Evolutionary conservation across 30 jellyfish, hydroid and myxozoan genomes (phyloP).

Genomic region (Phacellophora camtschatica): DNA sequence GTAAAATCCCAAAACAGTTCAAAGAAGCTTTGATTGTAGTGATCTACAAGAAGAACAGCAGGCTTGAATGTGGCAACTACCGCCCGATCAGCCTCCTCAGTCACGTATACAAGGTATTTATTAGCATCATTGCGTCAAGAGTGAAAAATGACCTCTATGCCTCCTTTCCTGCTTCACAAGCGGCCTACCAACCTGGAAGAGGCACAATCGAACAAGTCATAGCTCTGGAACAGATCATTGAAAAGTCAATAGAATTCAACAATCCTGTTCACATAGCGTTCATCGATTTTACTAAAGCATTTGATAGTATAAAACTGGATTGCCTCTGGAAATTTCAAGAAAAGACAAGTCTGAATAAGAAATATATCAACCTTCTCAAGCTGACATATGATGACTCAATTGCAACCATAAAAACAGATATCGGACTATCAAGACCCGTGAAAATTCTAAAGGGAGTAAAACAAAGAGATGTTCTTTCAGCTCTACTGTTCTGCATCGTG

Average conservation of each 20-base stretch:
- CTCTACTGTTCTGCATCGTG: conserved; percentile 2
- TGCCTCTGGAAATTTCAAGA: background rate
- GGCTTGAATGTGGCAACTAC: background rate
- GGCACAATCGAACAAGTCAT: conserved; percentile 5
- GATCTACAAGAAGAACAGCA: background rate
- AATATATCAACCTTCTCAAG: background rate
- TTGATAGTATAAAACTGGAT: conserved; percentile 11
- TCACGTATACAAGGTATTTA: conserved; percentile 5
- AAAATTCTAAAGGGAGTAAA: background rate
- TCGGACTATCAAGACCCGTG: background rate
- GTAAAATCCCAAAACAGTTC: background rate
- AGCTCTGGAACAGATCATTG: background rate
- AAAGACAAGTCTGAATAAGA: background rate
- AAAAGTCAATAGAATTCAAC: conserved; percentile 7
- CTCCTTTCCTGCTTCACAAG: background rate
- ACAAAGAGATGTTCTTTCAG: background rate
- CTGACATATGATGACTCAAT: background rate
- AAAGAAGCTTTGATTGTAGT: background rate
- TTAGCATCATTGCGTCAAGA: background rate
- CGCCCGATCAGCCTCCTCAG: background rate
- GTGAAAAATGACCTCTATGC: background rate
- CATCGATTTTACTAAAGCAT: conserved; percentile 11
- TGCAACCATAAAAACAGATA: background rate
- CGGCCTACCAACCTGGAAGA: conserved; percentile 14
- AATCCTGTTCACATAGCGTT: background rate